Base-by-base conservation (phyloP, 2,797 vertebrate genomes). In the Allobates femoralis region DNA sequence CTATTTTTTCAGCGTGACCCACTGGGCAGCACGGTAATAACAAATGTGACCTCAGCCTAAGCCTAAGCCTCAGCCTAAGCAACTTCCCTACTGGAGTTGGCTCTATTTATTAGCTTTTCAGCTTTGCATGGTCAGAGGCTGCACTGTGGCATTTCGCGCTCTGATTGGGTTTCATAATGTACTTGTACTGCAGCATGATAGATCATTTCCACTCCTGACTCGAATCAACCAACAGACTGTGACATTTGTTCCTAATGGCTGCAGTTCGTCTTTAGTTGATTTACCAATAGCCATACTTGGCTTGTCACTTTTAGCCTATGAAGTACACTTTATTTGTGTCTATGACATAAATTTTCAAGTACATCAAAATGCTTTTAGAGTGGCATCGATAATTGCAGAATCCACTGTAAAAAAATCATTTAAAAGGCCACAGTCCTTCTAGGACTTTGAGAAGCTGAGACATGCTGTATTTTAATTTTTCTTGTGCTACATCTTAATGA, bases 401-500 rank as follows among this genome's bases (percentile, higher is more conserved):
- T 53, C 30, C 21, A 55, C 67, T 76, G 46, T 46, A 79, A 11
- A 71, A 53, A 87, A 79, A 79, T 78, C 58, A 64, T 74, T 62
- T 79, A 69, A 79, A 60, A 67, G 26, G 64, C 41, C 23, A n/a
- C 19, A 55, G 23, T 74, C 28, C 46, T 67, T 82, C 55, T 37
- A 73, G 62, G 64, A 71, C 86, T 53, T 87, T 83, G 64, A 83
- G 58, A 58, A 69, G 10, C 21, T 41, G 23, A 55, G 37, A 41
- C 18, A 77, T 56, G 51, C 67, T 46, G 71, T 74, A 74, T 81
- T 82, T 85, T 67, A 67, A 66, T 81, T 69, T 83, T 58, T 67
- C n/a, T 71, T 69, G 28, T 62, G 58, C 69, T 83, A 79, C 74
- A 79, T 73, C 55, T 58, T 74, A 87, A 87, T 83, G 85, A 79